A percentile compares a stretch with the other conserved stretches of the same genome.
These are phyloP conservation scores for Drosophila kepulauana DNA, from an alignment of 1,140 invertebrate species.

Conservation along the genomic window DNA sequence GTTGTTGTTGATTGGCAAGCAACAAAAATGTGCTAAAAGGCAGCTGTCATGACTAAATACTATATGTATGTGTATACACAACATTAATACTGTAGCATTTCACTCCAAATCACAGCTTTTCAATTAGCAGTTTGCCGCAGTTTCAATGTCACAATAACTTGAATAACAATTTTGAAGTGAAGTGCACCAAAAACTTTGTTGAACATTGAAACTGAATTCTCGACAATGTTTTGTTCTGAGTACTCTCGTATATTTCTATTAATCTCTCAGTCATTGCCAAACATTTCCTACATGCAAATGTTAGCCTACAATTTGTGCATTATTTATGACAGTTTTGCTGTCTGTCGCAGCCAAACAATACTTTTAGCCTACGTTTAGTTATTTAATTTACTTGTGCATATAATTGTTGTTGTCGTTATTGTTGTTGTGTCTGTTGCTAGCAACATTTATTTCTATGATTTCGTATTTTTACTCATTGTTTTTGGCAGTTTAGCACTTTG, in stretches of 20 bases:
- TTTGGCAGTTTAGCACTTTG: constrained; percentile 1
- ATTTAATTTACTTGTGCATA: no score
- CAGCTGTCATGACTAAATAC: constrained; percentile 24
- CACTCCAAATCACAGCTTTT: constrained; percentile 32
- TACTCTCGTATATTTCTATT: not conserved
- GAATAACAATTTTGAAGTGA: constrained; percentile 18
- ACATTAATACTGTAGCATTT: constrained; percentile 19
- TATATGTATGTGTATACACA: constrained; percentile 4
- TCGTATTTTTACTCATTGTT: constrained; percentile 27
- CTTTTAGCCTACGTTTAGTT: constrained; percentile 18
- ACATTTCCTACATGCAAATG: constrained; percentile 59
- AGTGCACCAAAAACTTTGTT: constrained; percentile 14
- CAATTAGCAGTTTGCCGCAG: constrained; percentile 44
- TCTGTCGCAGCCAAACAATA: constrained; percentile 24
- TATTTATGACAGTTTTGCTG: constrained; percentile 60
- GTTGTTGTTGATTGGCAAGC: constrained; percentile 11
- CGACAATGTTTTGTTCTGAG: not conserved
- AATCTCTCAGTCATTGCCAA: constrained; percentile 20
- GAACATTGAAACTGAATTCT: not conserved
- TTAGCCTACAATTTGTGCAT: constrained; percentile 50
- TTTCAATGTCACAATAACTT: constrained; percentile 46
- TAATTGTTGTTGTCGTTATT: no score
- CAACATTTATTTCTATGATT: constrained; percentile 22
- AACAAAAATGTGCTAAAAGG: constrained; percentile 39
- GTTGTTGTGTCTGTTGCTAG: no score